Conservation (phyloP, 2,888 invertebrate species). For the Brachyptera putata region DNA sequence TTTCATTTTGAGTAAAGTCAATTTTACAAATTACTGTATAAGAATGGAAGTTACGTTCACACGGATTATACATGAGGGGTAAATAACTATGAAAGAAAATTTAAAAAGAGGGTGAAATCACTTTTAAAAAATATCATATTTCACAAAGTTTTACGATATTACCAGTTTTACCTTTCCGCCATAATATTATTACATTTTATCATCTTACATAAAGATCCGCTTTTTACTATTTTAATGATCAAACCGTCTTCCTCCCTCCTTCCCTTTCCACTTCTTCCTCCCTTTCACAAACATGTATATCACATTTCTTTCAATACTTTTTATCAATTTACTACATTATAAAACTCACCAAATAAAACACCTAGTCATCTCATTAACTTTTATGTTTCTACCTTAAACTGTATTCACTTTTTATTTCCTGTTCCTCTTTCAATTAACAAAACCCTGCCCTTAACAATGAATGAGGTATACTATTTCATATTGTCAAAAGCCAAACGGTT, state of each 20-base stretch:
- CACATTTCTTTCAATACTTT: not conserved
- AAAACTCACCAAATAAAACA: too few relatives aligned
- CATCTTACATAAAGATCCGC: not conserved
- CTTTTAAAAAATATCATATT: too few relatives aligned
- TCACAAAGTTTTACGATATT: too few relatives aligned
- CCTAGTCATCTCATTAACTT: not conserved
- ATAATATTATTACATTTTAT: not conserved
- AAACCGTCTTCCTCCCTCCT: not conserved
- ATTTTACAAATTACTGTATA: too few relatives aligned
- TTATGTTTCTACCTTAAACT: not conserved
- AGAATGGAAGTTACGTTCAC: too few relatives aligned
- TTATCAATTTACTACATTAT: not conserved
- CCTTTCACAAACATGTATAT: not conserved
- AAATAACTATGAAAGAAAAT: too few relatives aligned
- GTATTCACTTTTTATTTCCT: not conserved
- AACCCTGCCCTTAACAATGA: too few relatives aligned
- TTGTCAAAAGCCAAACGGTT: not conserved
- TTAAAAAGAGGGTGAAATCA: too few relatives aligned
- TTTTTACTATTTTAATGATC: not conserved
- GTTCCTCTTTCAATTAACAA: not conserved
- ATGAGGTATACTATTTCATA: not conserved
- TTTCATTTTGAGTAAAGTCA: too few relatives aligned
- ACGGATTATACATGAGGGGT: too few relatives aligned
- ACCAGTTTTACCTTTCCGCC: too few relatives aligned
- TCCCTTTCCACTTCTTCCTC: not conserved